Base-by-base conservation (phyloP, 2,797 vertebrate species). In the Poecilia wingei region DNA sequence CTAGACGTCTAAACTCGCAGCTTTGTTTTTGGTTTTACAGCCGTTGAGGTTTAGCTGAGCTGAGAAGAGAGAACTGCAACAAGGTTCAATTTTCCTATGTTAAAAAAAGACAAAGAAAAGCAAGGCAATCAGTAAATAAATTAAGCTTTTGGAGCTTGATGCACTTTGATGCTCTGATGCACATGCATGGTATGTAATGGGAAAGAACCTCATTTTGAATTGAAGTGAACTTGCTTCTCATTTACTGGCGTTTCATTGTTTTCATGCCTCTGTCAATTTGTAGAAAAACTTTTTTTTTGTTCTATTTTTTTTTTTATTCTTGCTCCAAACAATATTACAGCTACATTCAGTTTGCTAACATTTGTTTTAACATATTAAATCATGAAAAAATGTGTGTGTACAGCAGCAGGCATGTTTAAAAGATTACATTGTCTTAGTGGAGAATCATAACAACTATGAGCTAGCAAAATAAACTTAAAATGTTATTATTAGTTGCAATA, bases 1-100 rank as follows among this genome's bases (percentile, higher is more conserved):
- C 78, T 74, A 89, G 51, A 82, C 53, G 74, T 88, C 80, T 86
- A 72, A 78, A 79, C 86, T 89, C 74, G 57, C 82, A 82, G 77
- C 85, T 78, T 33, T 86, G 82, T 82, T 89, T 89, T 83, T 77
- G 78, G 55, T 75, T 78, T 82, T 70, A 77, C 68, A 70, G 72
- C 25, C 25, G 25, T 18, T 46, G 36, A 78, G 80, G 88, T 83
- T 79, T 83, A 88, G 88, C 70, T 78, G 76, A 75, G 77, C 75
- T 79, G 82, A 72, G 28, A 84, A 86, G 79, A 59, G 39, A 68
- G 61, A 85, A 76, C 81, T 77, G 0, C 41, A 80, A 80, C 72
- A 51, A 84, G 47, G 79, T 81, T 84, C 76, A 3, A 79, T 85
- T 87, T 79, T 76, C 69, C 75, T 33, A 77, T 77, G 72, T 46